These are phyloP conservation scores for Papilio xuthus DNA, from an alignment of 1,140 invertebrate species.

Conservation along the genomic window DNA sequence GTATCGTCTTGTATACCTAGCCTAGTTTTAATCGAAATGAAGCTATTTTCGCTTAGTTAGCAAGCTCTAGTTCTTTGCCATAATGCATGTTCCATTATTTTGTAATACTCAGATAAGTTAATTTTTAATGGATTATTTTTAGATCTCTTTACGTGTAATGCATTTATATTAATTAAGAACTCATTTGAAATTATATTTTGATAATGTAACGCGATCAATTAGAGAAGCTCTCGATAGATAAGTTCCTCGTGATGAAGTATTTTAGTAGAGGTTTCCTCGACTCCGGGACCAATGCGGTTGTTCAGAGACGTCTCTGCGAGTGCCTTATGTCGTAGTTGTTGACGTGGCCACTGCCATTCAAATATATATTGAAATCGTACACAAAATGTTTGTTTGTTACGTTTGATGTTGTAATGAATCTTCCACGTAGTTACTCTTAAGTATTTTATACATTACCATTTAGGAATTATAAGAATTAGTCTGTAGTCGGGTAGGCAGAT, in stretches of 20 bases:
- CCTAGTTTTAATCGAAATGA: conserved; percentile 66
- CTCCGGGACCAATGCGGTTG: conserved; percentile 64
- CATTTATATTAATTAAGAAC: conserved; percentile 76
- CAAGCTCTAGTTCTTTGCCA: conserved; percentile 81
- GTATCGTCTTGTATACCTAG: conserved; percentile 41
- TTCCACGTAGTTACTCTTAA: conserved; percentile 72
- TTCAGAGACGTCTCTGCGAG: conserved; percentile 54
- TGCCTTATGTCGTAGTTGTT: conserved; percentile 69
- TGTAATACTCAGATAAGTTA: conserved; percentile 82
- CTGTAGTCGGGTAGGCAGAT: conserved; percentile 51
- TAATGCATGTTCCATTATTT: conserved; percentile 82
- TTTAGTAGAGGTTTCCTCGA: conserved; percentile 51
- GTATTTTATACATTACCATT: conserved; percentile 79
- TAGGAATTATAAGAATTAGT: conserved; percentile 70
- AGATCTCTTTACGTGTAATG: conserved; percentile 81
- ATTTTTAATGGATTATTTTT: conserved; percentile 78
- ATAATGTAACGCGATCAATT: conserved; percentile 49
- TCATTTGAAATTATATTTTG: conserved; percentile 48
- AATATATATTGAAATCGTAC: conserved; percentile 50
- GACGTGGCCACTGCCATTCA: conserved; percentile 64
- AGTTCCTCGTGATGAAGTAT: conserved; percentile 63
- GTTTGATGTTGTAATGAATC: conserved; percentile 67
- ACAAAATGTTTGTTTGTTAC: conserved; percentile 60
- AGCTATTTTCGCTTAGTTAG: conserved; percentile 80
- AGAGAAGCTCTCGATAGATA: conserved; percentile 57